phyloP scores from a whole-genome alignment of 2,113 vertebrate species.

The Sinocyclocheilus anshuiensis region DNA sequence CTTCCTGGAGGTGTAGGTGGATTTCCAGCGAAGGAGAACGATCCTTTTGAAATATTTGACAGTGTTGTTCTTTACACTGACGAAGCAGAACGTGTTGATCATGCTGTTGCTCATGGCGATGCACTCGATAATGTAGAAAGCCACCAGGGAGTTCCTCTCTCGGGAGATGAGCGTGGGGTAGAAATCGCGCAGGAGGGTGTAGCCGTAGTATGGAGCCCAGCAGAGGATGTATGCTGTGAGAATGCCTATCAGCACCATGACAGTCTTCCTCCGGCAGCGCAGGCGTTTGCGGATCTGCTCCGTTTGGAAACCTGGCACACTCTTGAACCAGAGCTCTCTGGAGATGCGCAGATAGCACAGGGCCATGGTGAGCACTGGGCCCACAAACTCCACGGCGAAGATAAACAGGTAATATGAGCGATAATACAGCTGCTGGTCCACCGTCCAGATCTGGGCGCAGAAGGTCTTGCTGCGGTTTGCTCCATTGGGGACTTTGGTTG shows the following conservation, averaged over 20 bases:
- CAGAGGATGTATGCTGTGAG: conserved; percentile 90
- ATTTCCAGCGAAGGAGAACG: conserved; percentile 76
- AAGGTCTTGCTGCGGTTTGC: conserved; percentile 84
- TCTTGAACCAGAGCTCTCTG: conserved; percentile 92
- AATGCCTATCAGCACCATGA: conserved; percentile 90
- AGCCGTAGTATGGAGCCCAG: conserved; percentile 93
- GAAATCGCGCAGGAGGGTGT: conserved; percentile 91
- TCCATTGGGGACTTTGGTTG: conserved; percentile 79
- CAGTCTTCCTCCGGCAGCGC: conserved; percentile 89
- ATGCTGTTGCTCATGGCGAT: conserved; percentile 98
- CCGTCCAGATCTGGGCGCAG: conserved; percentile 96
- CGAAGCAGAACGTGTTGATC: conserved; percentile 94
- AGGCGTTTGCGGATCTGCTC: conserved; percentile 91
- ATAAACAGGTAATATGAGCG: conserved; percentile 93
- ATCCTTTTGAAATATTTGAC: conserved; percentile 81
- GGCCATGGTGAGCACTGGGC: conserved; percentile 85
- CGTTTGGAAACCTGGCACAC: conserved; percentile 89
- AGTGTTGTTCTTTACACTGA: conserved; percentile 90
- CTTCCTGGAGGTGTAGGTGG: conserved; percentile 79
- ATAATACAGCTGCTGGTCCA: conserved; percentile 90
- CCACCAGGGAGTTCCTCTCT: conserved; percentile 90
- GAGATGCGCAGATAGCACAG: conserved; percentile 91
- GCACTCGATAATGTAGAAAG: conserved; percentile 93
- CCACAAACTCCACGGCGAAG: conserved; percentile 88
- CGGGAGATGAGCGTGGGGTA: conserved; percentile 87